A percentile compares a stretch with the other conserved stretches of the same genome.
Conservation (phyloP, 2,888 invertebrate genomes). For the Agonopterix arenella region DNA sequence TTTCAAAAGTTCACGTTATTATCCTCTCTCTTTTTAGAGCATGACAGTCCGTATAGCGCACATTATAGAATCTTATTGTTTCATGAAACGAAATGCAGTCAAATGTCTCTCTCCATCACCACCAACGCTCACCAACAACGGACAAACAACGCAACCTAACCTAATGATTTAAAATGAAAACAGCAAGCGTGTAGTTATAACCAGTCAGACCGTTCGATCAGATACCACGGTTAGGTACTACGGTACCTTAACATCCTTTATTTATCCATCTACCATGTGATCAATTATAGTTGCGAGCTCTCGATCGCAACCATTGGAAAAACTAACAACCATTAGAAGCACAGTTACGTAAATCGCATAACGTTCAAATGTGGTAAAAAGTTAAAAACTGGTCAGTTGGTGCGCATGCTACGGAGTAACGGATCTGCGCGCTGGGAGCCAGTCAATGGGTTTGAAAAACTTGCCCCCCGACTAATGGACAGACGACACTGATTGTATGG, state of each 20-base stretch:
- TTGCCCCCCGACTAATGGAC: conserved; percentile 25
- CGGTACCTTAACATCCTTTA: conserved; percentile 28
- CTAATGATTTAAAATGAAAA: no score
- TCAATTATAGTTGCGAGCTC: conserved; percentile 61
- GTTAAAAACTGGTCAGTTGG: conserved; percentile 34
- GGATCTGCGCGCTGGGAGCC: conserved; percentile 9
- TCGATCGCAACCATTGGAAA: conserved; percentile 45
- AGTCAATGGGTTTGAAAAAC: conserved; percentile 56
- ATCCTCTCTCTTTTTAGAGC: no score
- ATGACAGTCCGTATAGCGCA: no score
- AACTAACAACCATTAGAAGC: conserved; percentile 62
- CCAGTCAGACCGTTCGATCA: conserved; percentile 3
- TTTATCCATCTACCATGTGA: conserved; percentile 34
- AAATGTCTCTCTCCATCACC: no score
- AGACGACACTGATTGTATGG: conserved; percentile 19
- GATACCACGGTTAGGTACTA: conserved; percentile 35
- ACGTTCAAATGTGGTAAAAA: conserved; percentile 48
- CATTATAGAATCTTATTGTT: no score
- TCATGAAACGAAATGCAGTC: no score
- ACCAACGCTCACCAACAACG: no score
- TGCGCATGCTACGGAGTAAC: conserved; percentile 14
- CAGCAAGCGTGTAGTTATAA: not conserved
- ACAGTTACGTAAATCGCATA: conserved; percentile 70
- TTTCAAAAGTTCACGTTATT: no score
- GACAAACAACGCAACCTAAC: no score